phyloP scores from a whole-genome alignment of 2,888 invertebrate species.

The Himalopsyche anomala region DNA sequence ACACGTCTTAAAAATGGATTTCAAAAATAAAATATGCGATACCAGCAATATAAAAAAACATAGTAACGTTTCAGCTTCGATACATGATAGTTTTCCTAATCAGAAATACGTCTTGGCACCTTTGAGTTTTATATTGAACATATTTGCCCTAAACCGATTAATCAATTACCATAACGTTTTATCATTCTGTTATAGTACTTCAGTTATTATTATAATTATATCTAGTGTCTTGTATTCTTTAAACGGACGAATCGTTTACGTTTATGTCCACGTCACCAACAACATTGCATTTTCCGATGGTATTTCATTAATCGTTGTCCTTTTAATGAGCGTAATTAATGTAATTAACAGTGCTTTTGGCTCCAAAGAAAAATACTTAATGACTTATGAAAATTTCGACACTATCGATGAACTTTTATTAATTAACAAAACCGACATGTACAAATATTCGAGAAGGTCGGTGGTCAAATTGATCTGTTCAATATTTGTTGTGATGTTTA shows the following conservation, averaged over 20 bases:
- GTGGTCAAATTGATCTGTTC: neutral
- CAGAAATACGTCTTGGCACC: neutral
- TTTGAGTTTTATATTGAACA: neutral
- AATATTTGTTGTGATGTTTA: neutral
- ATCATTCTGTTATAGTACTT: neutral
- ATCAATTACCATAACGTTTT: neutral
- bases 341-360: neutral
- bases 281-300: neutral
- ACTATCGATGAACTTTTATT: constrained; percentile 49
- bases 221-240: neutral
- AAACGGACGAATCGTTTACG: neutral
- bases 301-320: neutral
- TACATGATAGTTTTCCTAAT: neutral
- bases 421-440: constrained; percentile 22
- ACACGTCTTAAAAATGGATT: neutral
- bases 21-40: neutral
- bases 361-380: neutral
- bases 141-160: neutral
- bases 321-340: constrained; percentile 4
- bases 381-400: neutral
- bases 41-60: neutral
- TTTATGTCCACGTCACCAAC: neutral
- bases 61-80: neutral
- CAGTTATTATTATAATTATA: neutral
- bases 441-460: constrained; percentile 24